These are phyloP conservation scores for Hymenochirus boettgeri DNA, from an alignment of 2,113 vertebrate species.

Conservation along the genomic window DNA sequence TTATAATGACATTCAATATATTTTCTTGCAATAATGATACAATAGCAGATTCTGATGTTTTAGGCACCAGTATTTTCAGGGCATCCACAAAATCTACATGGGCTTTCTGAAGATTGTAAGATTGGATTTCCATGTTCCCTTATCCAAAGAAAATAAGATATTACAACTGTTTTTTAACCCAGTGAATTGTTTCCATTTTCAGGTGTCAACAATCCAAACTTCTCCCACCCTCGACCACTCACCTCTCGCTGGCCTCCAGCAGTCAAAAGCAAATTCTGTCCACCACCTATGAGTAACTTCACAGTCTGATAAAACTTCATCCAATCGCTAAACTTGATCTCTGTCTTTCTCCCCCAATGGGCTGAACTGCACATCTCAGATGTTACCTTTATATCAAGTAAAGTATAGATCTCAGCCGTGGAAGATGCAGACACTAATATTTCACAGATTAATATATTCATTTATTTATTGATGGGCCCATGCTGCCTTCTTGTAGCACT, in stretches of 20 bases:
- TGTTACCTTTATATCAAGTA: conserved; percentile 1
- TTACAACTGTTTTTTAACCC: neutral
- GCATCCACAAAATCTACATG: too few species aligned
- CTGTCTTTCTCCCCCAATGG: conserved; percentile 19
- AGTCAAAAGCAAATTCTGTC: conserved; percentile 47
- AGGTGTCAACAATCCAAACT: conserved; percentile 82
- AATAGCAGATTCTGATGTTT: too few species aligned
- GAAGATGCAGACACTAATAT: conserved; percentile 15
- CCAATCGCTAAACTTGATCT: conserved; percentile 13
- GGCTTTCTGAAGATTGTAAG: too few species aligned
- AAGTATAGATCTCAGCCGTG: conserved; percentile 13
- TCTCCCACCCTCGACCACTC: conserved; percentile 72
- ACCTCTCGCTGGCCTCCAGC: conserved; percentile 67
- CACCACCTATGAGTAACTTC: conserved; percentile 60
- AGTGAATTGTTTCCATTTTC: conserved; percentile 12
- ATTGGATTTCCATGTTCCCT: too few species aligned
- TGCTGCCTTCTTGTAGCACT: neutral
- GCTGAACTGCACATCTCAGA: neutral
- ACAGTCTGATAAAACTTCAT: neutral
- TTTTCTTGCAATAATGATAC: too few species aligned
- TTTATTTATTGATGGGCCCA: conserved; percentile 23
- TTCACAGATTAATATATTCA: conserved; percentile 32
- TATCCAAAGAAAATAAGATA: too few species aligned
- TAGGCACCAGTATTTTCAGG: too few species aligned
- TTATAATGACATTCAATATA: too few species aligned